phyloP scores from a whole-genome alignment of 2,113 vertebrate species.

The Thalassoma bifasciatum region DNA sequence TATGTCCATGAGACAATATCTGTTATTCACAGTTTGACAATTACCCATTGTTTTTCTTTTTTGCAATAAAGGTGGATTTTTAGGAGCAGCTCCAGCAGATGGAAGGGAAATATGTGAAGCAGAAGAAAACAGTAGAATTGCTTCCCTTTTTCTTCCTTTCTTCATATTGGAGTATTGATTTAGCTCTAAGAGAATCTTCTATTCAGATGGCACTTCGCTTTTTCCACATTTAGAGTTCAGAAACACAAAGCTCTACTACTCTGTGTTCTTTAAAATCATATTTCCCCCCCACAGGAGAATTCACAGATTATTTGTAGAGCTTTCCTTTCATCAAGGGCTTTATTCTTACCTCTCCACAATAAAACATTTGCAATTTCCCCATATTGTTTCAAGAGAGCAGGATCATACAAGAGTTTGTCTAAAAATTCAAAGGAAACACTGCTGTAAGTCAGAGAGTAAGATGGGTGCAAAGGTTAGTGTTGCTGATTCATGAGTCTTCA shows the following conservation, averaged over 20 bases:
- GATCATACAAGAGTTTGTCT: background rate
- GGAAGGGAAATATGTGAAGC: constrained; percentile 1
- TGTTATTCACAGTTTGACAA: constrained; percentile 40
- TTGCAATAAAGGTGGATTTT: constrained; percentile 7
- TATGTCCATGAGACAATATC: constrained; percentile 27
- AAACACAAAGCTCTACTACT: constrained; percentile 1
- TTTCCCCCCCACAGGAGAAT: constrained; percentile 3
- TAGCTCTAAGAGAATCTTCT: constrained; percentile 5
- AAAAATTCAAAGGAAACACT: background rate
- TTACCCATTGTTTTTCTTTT: constrained; percentile 22
- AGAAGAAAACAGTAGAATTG: background rate
- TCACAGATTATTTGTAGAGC: background rate
- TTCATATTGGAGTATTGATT: constrained; percentile 12
- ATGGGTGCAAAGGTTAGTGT: background rate
- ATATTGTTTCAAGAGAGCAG: background rate
- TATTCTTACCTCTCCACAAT: background rate
- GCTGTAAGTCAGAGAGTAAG: background rate
- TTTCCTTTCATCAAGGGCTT: background rate
- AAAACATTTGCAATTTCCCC: background rate
- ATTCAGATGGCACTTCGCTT: constrained; percentile 12
- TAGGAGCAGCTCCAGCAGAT: background rate
- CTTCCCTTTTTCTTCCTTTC: constrained; percentile 4
- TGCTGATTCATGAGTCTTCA: background rate
- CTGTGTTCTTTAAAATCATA: background rate
- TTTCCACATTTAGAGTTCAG: constrained; percentile 1